Base-by-base conservation (phyloP, 2,888 invertebrate species). In the Eubasilissa splendida region DNA sequence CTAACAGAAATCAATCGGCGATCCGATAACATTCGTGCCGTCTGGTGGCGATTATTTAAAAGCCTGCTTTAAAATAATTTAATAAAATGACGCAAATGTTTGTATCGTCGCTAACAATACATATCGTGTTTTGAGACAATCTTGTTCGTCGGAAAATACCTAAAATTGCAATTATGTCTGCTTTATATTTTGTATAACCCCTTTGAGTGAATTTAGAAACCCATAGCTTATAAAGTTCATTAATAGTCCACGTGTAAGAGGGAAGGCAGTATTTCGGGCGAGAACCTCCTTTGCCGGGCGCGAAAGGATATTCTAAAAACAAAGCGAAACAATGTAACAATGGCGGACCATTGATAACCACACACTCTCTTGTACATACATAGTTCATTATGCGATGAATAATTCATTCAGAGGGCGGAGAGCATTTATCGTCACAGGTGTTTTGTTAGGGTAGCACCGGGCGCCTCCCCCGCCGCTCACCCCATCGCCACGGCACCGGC, bases 401-500 rank as follows among this genome's bases (percentile, higher is more conserved):
- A 31, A 71, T 71, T 71, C 71, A 71, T 53, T 11, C 68, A 22
- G 22, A 9, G 54, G 33, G 22, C 12, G 54, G 53, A 22, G 54
- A 54, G 71, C 53, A 71, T 71, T 71, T 71, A 71, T 71, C 71
- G 71, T 71, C 54, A 54, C 71, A 71, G 71, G 71, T 71, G 71
- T 54, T 71, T 53, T 53, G 14, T 50, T 14, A 54, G 54, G 54
- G 54, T 11, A 54, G 54, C 12, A 14, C 54, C 11, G 42, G 42
- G 42, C 42, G 42, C n/a, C n/a, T 9, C 58, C 11, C 8, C 42
- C 22, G 22, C 42, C 42, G 42, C 58, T 31, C 63, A 10, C 0
- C 11, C 22, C 22, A 63, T 31, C 31, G 22, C 42, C 42, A 12
- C 31, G 12, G n/a, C 3, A 22, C 33, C 60, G 3, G 11, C 68